Evolutionary conservation across 2,113 vertebrate genomes (phyloP), one percentile per base, ranked within the genome.

Genomic region (Elephantulus edwardii): DNA sequence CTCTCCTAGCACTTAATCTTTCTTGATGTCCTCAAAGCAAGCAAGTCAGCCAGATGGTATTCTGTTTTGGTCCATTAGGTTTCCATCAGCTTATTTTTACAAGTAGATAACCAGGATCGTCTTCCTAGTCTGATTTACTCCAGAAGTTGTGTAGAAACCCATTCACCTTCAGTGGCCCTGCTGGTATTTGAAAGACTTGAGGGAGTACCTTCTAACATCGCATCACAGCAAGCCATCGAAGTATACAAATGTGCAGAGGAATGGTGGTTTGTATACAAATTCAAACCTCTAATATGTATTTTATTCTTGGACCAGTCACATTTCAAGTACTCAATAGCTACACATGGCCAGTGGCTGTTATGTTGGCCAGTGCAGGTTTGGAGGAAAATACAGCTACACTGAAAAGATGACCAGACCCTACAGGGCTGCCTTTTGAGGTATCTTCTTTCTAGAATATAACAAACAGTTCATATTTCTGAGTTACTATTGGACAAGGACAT

Each of bases 361-460:
- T n/a, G 24, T 5, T 22, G 33, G 24, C 50, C 4, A 54, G 4
- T 0, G 0, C 1, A 6, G 8, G 3, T 56, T 83, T 56, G 58
- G 4, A 84, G 44, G 22, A n/a, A 72, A 81, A 26, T 52, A 16
- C 4, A 71, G 26, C 24, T 40, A 46, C 14, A n/a, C 26, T 12
- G n/a, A 56, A 66, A 7, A 19, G 74, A 90, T 40, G 38, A 56
- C 60, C 24, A 50, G 10, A 16, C 9, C 0, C 30, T 8, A 80
- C 1, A 9, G 16, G 7, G 1, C 33, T 90, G 68, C 68, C 70
- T n/a, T 42, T 16, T 79, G 42, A 87, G 77, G 66, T 4, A 66
- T 16, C 35, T 42, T 86, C 24, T 64, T 2, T 19, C 13, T 38
- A 8, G 14, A 30, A 56, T 42, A 48, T 6, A 75, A 8, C 17